These are phyloP conservation scores for Cancer borealis DNA, from an alignment of 2,888 invertebrate genomes.

Conservation along the genomic window DNA sequence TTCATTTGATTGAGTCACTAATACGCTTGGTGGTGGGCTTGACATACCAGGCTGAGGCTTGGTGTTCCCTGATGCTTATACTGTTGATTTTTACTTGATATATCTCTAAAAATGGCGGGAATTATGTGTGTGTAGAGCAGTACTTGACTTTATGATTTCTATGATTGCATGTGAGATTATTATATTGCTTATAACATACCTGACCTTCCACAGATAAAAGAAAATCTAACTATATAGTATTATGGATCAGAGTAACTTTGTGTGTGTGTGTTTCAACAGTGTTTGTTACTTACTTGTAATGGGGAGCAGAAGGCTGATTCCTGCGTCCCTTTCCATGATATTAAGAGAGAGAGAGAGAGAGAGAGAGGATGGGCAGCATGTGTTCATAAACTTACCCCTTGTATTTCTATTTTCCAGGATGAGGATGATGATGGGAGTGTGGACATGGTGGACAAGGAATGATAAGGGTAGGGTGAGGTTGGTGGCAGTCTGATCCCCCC, in stretches of 20 bases:
- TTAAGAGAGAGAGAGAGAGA: background rate
- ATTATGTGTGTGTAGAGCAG: background rate
- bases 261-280: too few species aligned
- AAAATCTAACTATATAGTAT: background rate
- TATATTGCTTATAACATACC: background rate
- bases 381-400: background rate
- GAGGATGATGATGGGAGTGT: slow-evolving; percentile 71
- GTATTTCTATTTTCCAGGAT: slow-evolving; percentile 56
- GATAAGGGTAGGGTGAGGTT: slow-evolving; percentile 51
- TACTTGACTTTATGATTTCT: background rate
- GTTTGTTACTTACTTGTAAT: background rate
- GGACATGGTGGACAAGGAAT: slow-evolving; percentile 71
- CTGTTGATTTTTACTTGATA: too few species aligned
- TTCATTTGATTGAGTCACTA: background rate
- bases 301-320: background rate
- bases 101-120: too few species aligned
- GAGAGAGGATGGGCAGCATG: background rate
- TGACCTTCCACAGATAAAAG: background rate
- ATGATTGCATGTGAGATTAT: background rate
- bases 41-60: background rate
- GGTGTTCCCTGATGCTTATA: background rate
- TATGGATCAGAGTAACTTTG: too few species aligned
- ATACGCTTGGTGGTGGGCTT: background rate
- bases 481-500: slow-evolving; percentile 18
- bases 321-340: background rate